Evolutionary conservation across 2,888 invertebrate genomes (phyloP).

Genomic region (Pollenia griseotomentosa): DNA sequence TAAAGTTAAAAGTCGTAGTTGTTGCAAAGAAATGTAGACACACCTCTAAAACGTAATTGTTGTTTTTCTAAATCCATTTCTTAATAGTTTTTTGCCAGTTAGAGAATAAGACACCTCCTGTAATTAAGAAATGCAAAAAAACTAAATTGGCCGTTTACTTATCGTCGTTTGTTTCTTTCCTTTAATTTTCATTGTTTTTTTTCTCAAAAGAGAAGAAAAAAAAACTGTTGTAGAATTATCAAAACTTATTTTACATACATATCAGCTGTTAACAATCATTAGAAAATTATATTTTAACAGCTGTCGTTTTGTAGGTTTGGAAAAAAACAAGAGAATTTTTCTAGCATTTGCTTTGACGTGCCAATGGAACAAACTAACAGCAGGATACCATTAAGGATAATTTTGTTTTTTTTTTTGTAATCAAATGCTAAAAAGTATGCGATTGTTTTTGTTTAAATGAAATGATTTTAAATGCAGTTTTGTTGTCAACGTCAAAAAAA

Average conservation of each 20-base stretch:
- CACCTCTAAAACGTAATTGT: no score
- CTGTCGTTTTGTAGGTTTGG: constrained; percentile 10
- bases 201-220: not conserved
- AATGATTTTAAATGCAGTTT: not conserved
- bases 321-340: not conserved
- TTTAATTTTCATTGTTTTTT: not conserved
- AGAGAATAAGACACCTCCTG: no score
- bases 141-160: not conserved
- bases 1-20: no score
- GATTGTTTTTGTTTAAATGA: not conserved
- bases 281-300: constrained; percentile 35
- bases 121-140: not conserved
- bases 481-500: constrained; percentile 30
- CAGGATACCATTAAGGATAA: constrained; percentile 39
- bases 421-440: not conserved
- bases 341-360: not conserved
- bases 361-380: not conserved
- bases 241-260: constrained; percentile 53
- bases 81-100: no score
- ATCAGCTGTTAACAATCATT: constrained; percentile 45
- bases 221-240: constrained; percentile 7
- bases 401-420: not conserved
- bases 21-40: no score
- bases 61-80: no score
- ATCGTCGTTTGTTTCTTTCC: not conserved